These are phyloP conservation scores for Lasiurus cinereus DNA, from an alignment of 2,113 vertebrate genomes.

Conservation along the genomic window DNA sequence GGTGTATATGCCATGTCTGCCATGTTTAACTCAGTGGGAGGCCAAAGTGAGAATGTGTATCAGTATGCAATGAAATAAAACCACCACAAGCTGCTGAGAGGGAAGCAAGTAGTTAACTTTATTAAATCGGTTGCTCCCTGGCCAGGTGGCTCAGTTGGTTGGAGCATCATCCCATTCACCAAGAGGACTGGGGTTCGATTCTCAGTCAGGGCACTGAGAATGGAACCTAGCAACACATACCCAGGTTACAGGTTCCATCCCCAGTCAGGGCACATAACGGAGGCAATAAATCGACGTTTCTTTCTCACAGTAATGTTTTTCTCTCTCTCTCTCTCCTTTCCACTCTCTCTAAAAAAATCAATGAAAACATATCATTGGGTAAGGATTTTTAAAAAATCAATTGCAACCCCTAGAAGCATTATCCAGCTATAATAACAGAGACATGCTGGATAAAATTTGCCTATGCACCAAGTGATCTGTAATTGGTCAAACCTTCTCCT, in stretches of 20 bases:
- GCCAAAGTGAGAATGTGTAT: not conserved
- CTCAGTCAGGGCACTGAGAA: not conserved
- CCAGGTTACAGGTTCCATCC: not conserved
- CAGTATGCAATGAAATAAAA: not conserved
- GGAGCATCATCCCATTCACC: not conserved
- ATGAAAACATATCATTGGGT: not conserved
- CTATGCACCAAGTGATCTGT: not conserved
- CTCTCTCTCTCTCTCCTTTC: not conserved
- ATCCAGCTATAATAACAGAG: not conserved
- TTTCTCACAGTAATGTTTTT: not conserved
- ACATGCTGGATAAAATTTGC: not conserved
- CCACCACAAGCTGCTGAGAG: slow-evolving; percentile 4
- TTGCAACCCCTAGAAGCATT: not conserved
- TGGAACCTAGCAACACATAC: not conserved
- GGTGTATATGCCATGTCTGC: not conserved
- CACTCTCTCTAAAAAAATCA: not conserved
- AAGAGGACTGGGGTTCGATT: not conserved
- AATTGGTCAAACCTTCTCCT: slow-evolving; percentile 4
- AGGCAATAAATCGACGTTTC: not conserved
- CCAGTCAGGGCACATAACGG: too few species aligned
- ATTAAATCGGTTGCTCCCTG: slow-evolving; percentile 7
- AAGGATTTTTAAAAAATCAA: not conserved
- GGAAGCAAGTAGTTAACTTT: not conserved
- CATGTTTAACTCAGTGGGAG: not conserved
- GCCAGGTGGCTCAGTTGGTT: not conserved